Percentiles rank a stretch among this genome's conserved stretches.
phyloP scores from a whole-genome alignment of 2,888 invertebrate species.

The Beris morrisii region DNA sequence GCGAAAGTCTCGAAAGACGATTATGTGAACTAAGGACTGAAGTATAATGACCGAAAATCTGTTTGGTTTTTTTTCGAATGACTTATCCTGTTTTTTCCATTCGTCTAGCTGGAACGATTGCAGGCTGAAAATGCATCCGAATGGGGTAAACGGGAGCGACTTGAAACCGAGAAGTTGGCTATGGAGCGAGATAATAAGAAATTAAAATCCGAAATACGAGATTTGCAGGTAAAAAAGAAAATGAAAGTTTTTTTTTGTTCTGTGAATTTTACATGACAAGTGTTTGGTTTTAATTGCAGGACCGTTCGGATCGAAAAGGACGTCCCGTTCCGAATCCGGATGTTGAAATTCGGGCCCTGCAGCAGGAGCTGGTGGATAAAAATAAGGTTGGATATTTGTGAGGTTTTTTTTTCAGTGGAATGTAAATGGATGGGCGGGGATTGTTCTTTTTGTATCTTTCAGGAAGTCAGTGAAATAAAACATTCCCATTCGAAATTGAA shows the following conservation, averaged over 20 bases:
- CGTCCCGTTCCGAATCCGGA: conserved; percentile 67
- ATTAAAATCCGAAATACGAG: conserved; percentile 67
- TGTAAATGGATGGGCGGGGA: too few species aligned
- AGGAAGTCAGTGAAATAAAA: conserved; percentile 73
- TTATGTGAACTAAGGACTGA: conserved; percentile 72
- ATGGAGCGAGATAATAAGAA: conserved; percentile 90
- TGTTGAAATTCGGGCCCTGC: conserved; percentile 65
- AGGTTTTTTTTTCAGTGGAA: not conserved
- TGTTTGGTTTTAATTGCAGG: conserved; percentile 50
- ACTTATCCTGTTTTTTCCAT: conserved; percentile 10
- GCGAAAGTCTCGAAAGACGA: conserved; percentile 71
- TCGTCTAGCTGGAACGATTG: conserved; percentile 71
- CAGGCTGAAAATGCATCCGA: conserved; percentile 93
- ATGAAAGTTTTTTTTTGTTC: not conserved
- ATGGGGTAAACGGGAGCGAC: conserved; percentile 87
- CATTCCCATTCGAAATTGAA: conserved; percentile 74
- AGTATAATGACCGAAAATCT: conserved; percentile 52
- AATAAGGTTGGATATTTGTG: conserved; percentile 59
- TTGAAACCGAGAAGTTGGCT: conserved; percentile 87
- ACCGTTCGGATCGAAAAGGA: conserved; percentile 67
- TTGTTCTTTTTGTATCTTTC: conserved; percentile 8
- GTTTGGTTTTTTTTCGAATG: conserved; percentile 23
- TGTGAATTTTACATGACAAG: not conserved
- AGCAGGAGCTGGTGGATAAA: conserved; percentile 68
- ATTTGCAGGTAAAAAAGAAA: conserved; percentile 59